A percentile compares a stretch with the other conserved stretches of the same genome.
Evolutionary conservation across 1,140 invertebrate genomes (phyloP).

Genomic region (Formica selysi): DNA sequence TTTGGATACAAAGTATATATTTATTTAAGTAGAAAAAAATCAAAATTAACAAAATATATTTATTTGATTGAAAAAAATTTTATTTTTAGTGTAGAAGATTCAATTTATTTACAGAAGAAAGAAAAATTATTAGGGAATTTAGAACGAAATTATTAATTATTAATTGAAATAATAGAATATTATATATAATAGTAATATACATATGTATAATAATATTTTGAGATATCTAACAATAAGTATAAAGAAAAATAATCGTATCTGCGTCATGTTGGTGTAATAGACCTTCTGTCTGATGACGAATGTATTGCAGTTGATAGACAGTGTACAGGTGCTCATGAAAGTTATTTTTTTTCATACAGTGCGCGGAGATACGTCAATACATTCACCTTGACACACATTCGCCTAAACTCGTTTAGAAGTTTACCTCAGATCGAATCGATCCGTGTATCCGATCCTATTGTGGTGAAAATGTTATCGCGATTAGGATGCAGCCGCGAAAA

Average conservation of each 20-base stretch:
- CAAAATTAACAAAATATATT: background rate
- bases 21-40: background rate
- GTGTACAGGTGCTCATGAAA: conserved; percentile 43
- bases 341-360: conserved; percentile 53
- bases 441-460: background rate
- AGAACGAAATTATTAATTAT: background rate
- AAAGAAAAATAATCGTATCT: background rate
- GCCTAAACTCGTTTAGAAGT: conserved; percentile 62
- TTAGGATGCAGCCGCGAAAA: background rate
- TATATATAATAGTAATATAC: background rate
- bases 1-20: too few relatives aligned
- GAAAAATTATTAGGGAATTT: background rate
- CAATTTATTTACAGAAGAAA: too few relatives aligned
- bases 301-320: background rate
- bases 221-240: background rate
- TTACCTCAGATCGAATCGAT: conserved; percentile 39
- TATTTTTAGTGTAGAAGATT: background rate
- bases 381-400: conserved; percentile 81
- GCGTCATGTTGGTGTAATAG: background rate
- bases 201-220: background rate
- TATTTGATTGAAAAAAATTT: background rate
- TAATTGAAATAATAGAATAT: background rate
- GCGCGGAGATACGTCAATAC: conserved; percentile 55
- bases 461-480: conserved; percentile 14
- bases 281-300: background rate